Conservation (phyloP, 2,797 vertebrate genomes). For the Synanceia verrucosa region DNA sequence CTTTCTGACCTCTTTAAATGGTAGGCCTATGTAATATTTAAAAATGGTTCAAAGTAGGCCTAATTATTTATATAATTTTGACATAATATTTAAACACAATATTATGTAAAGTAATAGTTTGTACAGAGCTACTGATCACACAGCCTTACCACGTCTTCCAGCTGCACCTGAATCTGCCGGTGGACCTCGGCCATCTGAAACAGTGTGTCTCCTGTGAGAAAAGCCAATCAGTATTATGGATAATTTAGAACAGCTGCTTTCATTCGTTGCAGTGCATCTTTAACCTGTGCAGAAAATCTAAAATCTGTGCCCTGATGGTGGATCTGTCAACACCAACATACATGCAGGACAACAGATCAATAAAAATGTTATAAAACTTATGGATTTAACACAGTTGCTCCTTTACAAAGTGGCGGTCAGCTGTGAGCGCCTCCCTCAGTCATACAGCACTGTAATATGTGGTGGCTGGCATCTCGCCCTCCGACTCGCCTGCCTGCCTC, state of each 20-base stretch:
- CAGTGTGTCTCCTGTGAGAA: conserved; percentile 83
- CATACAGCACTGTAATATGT: conserved; percentile 72
- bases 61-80: too few relatives aligned
- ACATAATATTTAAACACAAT: too few relatives aligned
- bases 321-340: background rate
- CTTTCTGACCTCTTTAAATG: background rate
- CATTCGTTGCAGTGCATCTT: background rate
- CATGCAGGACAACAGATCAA: background rate
- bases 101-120: background rate
- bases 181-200: conserved; percentile 93
- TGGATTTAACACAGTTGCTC: conserved; percentile 38
- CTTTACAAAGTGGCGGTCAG: conserved; percentile 61
- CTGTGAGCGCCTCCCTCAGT: conserved; percentile 57
- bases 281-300: background rate
- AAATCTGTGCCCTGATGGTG: background rate
- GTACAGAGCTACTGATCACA: background rate
- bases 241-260: background rate
- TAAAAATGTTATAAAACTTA: conserved; percentile 25
- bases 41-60: conserved; percentile 1
- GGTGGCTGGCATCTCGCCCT: conserved; percentile 79
- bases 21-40: background rate
- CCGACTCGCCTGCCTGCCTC: conserved; percentile 78
- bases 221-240: background rate
- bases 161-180: conserved; percentile 88
- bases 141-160: conserved; percentile 87